phyloP scores from a whole-genome alignment of 2,113 vertebrate genomes.

The Oreochromis spilurus region DNA sequence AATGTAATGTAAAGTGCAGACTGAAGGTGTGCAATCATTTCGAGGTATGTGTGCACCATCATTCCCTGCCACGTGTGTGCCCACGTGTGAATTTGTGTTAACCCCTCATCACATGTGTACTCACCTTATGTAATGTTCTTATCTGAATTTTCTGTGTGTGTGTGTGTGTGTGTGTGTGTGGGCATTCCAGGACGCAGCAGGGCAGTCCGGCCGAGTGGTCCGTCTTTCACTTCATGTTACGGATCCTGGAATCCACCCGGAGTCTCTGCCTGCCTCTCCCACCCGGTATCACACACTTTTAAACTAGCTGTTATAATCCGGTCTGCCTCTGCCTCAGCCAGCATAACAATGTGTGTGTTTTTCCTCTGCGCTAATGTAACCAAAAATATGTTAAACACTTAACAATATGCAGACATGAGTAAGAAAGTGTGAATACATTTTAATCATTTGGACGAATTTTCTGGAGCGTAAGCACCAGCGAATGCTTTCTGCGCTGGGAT shows the following conservation, averaged over 20 bases:
- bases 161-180: not conserved
- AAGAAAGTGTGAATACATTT: constrained; percentile 15
- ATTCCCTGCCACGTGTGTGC: not conserved
- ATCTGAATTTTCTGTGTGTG: not conserved
- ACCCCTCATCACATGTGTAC: not conserved
- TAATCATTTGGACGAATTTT: constrained; percentile 15
- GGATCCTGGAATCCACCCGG: constrained; percentile 82
- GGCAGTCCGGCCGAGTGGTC: constrained; percentile 77
- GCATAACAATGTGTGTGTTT: constrained; percentile 20
- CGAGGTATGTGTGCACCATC: not conserved
- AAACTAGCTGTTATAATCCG: not conserved
- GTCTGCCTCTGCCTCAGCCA: not conserved
- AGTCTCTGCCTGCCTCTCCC: constrained; percentile 86
- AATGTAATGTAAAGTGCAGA: not conserved
- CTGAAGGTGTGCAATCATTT: not conserved
- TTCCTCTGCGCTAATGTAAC: constrained; percentile 8
- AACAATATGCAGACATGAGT: constrained; percentile 20
- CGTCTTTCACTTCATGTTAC: constrained; percentile 86
- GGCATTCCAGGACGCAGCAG: constrained; percentile 65
- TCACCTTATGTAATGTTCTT: not conserved
- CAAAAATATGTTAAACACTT: constrained; percentile 35
- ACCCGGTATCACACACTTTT: constrained; percentile 75
- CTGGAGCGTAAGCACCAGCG: not conserved
- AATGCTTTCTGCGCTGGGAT: not conserved
- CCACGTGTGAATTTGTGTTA: not conserved